Evolutionary conservation across 2,113 vertebrate species (phyloP), one percentile per base, ranked within the genome.

Genomic region (Chauna torquata): DNA sequence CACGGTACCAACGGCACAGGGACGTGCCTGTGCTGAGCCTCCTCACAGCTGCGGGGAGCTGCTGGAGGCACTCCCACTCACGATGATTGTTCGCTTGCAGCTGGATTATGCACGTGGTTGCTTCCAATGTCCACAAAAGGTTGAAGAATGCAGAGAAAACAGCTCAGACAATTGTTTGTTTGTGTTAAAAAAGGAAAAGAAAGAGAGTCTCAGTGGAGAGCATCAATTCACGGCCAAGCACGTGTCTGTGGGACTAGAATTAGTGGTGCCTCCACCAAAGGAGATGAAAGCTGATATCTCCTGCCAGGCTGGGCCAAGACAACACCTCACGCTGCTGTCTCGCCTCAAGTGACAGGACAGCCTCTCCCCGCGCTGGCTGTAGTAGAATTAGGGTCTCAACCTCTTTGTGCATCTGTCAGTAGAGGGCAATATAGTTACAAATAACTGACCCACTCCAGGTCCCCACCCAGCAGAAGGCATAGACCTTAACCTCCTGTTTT

Each of bases 381-480:
- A 20, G 28, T 25, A 69, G 52, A 66, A 76, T 47, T 15, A 93
- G 69, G 84, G 87, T 72, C 82, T 70, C 78, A 70, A 88, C 42
- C 88, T 82, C 95, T 36, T 65, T 84, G 86, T 82, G 45, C 55
- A 11, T 88, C 65, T 88, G 94, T 96, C 97, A 94, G 96, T 71
- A 97, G 97, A 95, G 97, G 97, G 97, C 96, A 97, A 94, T 94
- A 92, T 95, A 92, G 89, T 59, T 95, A 93, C 96, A 94, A 96
- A 76, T 50, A 93, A 94, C 32, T 50, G 81, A 76, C 83, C 86
- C 6, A 9, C 28, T 80, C 44, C 92, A 64, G 50, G 78, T 91
- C 96, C 85, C 96, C 94, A 86, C 95, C 96, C 96, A 84, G 72
- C 42, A 86, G 86, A 94, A 94, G 71, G 64, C 94, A 49, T 2